Conservation (phyloP, 2,797 vertebrate species). For the Intellagama lesueurii region DNA sequence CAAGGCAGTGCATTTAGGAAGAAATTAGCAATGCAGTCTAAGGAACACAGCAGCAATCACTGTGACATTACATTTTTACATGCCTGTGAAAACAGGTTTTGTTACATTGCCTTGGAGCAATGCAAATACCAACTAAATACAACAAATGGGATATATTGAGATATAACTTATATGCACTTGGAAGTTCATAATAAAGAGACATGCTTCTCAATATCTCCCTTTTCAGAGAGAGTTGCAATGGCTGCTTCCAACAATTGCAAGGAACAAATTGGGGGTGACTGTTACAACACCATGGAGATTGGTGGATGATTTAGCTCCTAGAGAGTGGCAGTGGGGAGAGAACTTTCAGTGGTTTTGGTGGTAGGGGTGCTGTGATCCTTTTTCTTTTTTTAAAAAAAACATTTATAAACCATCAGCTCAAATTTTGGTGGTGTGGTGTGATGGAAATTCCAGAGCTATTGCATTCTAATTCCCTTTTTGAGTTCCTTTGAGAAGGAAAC, state of each 20-base stretch:
- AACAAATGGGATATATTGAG: background rate
- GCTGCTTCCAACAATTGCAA: too few species aligned
- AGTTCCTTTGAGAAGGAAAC: background rate
- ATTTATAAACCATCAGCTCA: background rate
- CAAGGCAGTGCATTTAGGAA: background rate
- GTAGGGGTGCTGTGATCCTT: background rate
- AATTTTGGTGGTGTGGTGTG: background rate
- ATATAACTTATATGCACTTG: background rate
- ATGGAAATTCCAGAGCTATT: background rate
- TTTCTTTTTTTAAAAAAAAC: background rate
- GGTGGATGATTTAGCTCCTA: background rate
- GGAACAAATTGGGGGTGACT: background rate
- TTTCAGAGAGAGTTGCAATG: too few species aligned
- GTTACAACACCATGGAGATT: background rate
- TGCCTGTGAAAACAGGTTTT: background rate
- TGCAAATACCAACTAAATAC: background rate
- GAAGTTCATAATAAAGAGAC: background rate
- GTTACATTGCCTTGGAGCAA: background rate
- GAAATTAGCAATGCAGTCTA: background rate
- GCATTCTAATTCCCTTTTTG: background rate
- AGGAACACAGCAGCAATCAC: background rate
- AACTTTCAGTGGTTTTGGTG: background rate
- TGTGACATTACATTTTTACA: background rate
- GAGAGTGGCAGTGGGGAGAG: background rate
- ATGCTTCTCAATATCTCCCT: background rate